Conservation (phyloP, 2,797 vertebrate species). For the Galaxias olidus region DNA sequence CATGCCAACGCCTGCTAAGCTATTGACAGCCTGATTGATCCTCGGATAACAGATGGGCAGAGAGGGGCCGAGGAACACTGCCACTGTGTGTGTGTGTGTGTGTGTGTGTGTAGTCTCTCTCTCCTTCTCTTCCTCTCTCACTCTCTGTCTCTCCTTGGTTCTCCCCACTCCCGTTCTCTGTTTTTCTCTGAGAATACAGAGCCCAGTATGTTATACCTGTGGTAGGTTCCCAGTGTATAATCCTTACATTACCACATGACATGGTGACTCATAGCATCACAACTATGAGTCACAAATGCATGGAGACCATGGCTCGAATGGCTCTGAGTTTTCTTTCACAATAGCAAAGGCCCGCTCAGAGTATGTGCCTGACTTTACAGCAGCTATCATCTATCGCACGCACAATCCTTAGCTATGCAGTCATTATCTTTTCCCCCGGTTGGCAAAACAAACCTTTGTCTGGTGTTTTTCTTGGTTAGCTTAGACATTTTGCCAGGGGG, state of each 20-base stretch:
- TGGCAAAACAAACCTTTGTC: background rate
- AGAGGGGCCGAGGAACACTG: slow-evolving; percentile 9
- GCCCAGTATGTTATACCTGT: slow-evolving; percentile 24
- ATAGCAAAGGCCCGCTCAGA: background rate
- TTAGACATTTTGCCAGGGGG: background rate
- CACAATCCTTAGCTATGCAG: background rate
- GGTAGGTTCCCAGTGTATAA: background rate
- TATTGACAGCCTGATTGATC: slow-evolving; percentile 65
- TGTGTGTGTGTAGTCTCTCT: slow-evolving; percentile 30
- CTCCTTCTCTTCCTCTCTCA: slow-evolving; percentile 1
- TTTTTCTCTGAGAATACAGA: background rate
- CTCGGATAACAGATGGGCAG: slow-evolving; percentile 64
- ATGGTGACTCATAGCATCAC: background rate
- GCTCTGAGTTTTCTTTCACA: background rate
- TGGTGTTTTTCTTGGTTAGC: background rate
- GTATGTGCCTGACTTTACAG: background rate
- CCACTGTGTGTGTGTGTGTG: background rate
- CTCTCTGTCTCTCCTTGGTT: background rate
- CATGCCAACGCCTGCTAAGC: slow-evolving; percentile 24
- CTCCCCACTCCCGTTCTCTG: slow-evolving; percentile 4
- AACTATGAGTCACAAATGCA: background rate
- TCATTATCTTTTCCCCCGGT: slow-evolving; percentile 5
- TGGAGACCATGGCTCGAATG: background rate
- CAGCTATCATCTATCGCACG: background rate
- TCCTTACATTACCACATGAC: slow-evolving; percentile 3